These are phyloP conservation scores for Danionella dracula DNA, from an alignment of 2,797 vertebrate genomes.

Conservation along the genomic window DNA sequence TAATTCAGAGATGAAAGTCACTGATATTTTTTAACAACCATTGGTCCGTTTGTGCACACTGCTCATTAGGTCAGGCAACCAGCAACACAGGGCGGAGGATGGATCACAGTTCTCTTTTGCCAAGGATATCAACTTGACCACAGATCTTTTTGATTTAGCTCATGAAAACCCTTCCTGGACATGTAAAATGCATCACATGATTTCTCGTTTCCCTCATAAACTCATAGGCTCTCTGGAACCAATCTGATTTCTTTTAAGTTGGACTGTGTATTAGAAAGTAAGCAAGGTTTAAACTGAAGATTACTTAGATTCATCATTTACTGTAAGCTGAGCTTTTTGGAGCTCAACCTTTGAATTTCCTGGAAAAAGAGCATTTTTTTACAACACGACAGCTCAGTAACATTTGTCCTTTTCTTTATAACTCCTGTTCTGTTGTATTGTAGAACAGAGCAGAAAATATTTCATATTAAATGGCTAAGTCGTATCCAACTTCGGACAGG, in stretches of 20 bases:
- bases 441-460: too few relatives aligned
- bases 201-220: slow-evolving; percentile 36
- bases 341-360: too few relatives aligned
- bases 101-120: neutral
- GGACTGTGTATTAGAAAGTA: slow-evolving; percentile 3
- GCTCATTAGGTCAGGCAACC: neutral
- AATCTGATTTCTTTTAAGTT: slow-evolving; percentile 30
- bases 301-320: too few relatives aligned
- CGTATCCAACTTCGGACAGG: too few relatives aligned
- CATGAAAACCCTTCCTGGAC: slow-evolving; percentile 19
- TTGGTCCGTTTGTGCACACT: slow-evolving; percentile 2
- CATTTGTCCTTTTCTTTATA: too few relatives aligned
- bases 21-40: slow-evolving; percentile 4
- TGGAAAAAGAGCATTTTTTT: too few relatives aligned
- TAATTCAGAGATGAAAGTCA: neutral
- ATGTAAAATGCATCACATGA: slow-evolving; percentile 39
- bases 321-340: too few relatives aligned
- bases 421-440: too few relatives aligned
- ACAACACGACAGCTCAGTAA: too few relatives aligned
- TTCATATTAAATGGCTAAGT: too few relatives aligned
- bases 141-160: slow-evolving; percentile 13
- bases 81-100: neutral
- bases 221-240: slow-evolving; percentile 13
- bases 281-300: neutral
- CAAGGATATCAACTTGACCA: slow-evolving; percentile 12